phyloP scores from a whole-genome alignment of 2,797 vertebrate species.

The Potorous gilbertii region DNA sequence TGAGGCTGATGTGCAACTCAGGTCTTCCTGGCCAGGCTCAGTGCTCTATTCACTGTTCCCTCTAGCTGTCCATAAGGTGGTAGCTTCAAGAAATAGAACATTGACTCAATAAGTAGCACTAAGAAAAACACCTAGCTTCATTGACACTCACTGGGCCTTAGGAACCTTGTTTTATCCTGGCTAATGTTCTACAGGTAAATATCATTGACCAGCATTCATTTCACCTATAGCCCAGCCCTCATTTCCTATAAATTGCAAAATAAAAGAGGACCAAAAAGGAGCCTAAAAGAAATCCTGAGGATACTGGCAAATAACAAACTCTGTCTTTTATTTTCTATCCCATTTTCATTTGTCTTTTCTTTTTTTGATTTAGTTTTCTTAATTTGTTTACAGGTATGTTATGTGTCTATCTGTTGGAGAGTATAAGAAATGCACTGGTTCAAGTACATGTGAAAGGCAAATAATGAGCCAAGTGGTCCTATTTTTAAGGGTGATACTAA shows the following conservation, averaged over 20 bases:
- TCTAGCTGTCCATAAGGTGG: not conserved
- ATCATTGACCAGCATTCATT: conserved; percentile 9
- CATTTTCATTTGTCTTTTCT: conserved; percentile 22
- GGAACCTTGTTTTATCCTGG: not conserved
- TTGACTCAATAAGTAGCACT: conserved; percentile 7
- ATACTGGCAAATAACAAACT: not conserved
- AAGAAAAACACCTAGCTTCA: conserved; percentile 35
- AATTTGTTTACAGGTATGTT: not conserved
- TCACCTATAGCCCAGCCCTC: not conserved
- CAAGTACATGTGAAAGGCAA: not conserved
- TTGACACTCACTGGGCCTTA: not conserved
- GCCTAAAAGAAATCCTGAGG: conserved; percentile 36
- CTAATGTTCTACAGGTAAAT: not conserved
- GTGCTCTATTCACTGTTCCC: not conserved
- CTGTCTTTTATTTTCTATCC: conserved; percentile 33
- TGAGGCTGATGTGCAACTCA: not conserved
- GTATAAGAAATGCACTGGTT: not conserved
- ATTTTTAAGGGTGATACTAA: not conserved
- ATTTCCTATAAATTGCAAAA: conserved; percentile 55
- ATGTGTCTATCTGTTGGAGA: not conserved
- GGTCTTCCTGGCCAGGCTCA: not conserved
- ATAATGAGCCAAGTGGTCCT: not conserved
- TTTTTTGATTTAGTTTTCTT: not conserved
- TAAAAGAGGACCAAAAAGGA: conserved; percentile 24
- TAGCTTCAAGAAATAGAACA: not conserved